Percentiles rank a stretch among this genome's conserved stretches.
Conservation (phyloP, 2,113 vertebrate genomes). For the Danio rerio region GRCz12tu NC_133181.1:47582501-47583000, state of each 20-base stretch:
- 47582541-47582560: background rate
- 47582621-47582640: background rate
- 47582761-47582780: conserved; percentile 47
- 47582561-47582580: background rate
- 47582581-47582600: conserved; percentile 20
- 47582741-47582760: conserved; percentile 45
- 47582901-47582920: conserved; percentile 59
- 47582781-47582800: conserved; percentile 26
- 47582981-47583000: conserved; percentile 74
- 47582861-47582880: conserved; percentile 46
- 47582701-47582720: conserved; percentile 34
- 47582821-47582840: conserved; percentile 43
- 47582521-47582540: background rate
- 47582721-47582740: conserved; percentile 42
- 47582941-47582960: conserved; percentile 64
- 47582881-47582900: conserved; percentile 62
- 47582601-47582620: conserved; percentile 6
- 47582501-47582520: conserved; percentile 10
- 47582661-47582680: background rate
- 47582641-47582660: background rate
- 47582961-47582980: conserved; percentile 76
- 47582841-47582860: conserved; percentile 45
- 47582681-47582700: conserved; percentile 29
- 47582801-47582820: conserved; percentile 37
- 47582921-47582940: conserved; percentile 63